Conservation (phyloP, 2,113 vertebrate genomes). For the Taxidea taxus region DNA sequence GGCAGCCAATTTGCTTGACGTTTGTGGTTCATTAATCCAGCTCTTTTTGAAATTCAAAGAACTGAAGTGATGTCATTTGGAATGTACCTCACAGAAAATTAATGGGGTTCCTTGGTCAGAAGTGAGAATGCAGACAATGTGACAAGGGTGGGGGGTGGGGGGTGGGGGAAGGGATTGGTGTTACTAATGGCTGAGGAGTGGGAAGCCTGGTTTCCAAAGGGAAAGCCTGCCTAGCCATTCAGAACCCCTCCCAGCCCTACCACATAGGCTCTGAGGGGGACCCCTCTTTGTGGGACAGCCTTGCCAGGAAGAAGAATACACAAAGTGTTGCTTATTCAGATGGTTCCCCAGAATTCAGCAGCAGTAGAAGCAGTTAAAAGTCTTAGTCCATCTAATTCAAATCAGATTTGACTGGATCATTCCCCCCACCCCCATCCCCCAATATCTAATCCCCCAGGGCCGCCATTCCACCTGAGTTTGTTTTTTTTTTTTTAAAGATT, state of each 20-base stretch:
- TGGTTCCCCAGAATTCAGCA: neutral
- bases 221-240: neutral
- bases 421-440: no score
- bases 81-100: slow-evolving; percentile 52
- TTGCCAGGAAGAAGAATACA: neutral
- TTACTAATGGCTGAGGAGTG: neutral
- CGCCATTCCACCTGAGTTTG: neutral
- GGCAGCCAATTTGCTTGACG: slow-evolving; percentile 56
- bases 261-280: neutral
- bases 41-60: slow-evolving; percentile 71
- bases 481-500: no score
- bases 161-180: neutral
- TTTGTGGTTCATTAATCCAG: slow-evolving; percentile 63
- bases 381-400: neutral
- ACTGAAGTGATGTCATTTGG: slow-evolving; percentile 66
- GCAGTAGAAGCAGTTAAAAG: neutral
- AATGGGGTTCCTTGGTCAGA: slow-evolving; percentile 65
- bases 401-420: neutral
- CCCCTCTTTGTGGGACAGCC: neutral
- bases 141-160: neutral
- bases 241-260: neutral
- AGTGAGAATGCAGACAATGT: slow-evolving; percentile 27
- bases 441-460: neutral
- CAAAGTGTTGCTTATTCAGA: neutral
- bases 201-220: neutral